phyloP scores from a whole-genome alignment of 1,140 invertebrate genomes.

The Coelopa frigida region DNA sequence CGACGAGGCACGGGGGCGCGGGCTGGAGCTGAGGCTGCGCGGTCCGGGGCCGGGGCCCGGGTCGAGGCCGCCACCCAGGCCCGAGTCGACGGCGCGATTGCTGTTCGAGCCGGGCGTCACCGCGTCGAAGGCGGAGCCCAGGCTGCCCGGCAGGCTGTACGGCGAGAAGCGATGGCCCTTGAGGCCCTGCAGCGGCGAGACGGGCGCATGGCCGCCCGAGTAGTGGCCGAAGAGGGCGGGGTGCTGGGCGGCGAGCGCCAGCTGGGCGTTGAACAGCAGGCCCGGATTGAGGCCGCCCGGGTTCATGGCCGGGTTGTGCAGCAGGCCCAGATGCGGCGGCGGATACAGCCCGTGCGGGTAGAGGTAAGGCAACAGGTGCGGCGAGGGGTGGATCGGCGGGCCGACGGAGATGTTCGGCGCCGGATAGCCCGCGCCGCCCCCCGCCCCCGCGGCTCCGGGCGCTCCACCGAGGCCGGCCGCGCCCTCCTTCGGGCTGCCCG shows the following conservation, averaged over 20 bases:
- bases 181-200: conserved; percentile 50
- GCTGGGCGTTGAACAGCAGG: conserved; percentile 73
- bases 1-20: conserved; percentile 51
- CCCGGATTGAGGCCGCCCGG: conserved; percentile 61
- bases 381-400: conserved; percentile 77
- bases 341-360: conserved; percentile 81
- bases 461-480: conserved; percentile 49
- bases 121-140: conserved; percentile 76
- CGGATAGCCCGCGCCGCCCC: conserved; percentile 56
- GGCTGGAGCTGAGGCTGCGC: conserved; percentile 62
- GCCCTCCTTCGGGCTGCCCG: conserved; percentile 48
- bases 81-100: conserved; percentile 25
- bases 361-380: conserved; percentile 75
- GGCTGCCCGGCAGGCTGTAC: conserved; percentile 65
- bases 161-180: conserved; percentile 64
- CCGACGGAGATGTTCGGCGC: conserved; percentile 80
- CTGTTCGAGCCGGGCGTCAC: conserved; percentile 61
- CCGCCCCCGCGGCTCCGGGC: conserved; percentile 57
- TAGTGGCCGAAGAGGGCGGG: conserved; percentile 65
- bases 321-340: conserved; percentile 59
- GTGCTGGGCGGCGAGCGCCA: conserved; percentile 74
- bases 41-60: conserved; percentile 32
- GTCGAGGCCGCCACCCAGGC: conserved; percentile 17
- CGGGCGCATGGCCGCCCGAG: conserved; percentile 52
- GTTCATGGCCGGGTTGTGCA: conserved; percentile 49